A percentile compares a stretch with the other conserved stretches of the same genome.
phyloP scores from a whole-genome alignment of 2,797 vertebrate species.

The Zenarchopterus dispar region DNA sequence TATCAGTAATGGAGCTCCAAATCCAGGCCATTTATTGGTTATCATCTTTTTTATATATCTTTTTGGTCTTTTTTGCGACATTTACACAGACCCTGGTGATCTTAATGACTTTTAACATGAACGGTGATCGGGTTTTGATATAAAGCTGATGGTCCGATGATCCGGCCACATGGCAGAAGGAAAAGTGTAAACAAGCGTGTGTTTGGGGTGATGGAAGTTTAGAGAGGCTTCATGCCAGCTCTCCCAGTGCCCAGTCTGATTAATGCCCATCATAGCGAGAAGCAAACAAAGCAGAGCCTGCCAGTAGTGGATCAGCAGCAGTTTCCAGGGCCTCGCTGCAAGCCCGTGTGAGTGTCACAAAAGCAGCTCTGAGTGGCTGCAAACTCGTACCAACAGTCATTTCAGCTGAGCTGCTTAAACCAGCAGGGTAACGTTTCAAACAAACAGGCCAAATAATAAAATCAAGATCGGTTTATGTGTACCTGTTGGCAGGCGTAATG shows the following conservation, averaged over 20 bases:
- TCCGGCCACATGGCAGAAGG: constrained; percentile 46
- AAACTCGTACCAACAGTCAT: background rate
- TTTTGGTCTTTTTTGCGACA: no score
- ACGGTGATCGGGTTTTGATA: constrained; percentile 59
- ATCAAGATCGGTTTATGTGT: no score
- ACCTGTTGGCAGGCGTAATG: no score
- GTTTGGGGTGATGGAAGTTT: constrained; percentile 24
- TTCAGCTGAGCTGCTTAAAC: no score
- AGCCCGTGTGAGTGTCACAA: background rate
- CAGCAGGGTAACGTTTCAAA: no score
- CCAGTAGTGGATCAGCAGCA: constrained; percentile 34
- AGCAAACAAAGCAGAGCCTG: constrained; percentile 49
- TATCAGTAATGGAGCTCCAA: background rate
- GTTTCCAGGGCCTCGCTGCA: constrained; percentile 1
- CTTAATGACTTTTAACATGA: constrained; percentile 37
- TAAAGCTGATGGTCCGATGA: constrained; percentile 72
- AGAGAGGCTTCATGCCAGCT: constrained; percentile 32
- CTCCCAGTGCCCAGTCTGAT: constrained; percentile 27
- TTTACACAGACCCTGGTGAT: no score
- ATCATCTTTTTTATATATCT: background rate
- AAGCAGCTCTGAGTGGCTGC: no score
- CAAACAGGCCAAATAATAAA: no score
- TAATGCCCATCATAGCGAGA: constrained; percentile 57
- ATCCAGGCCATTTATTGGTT: no score
- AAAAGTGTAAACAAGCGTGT: background rate